A percentile compares a stretch with the other conserved stretches of the same genome.
phyloP scores from a whole-genome alignment of 2,113 vertebrate species.

The Callorhinus ursinus region DNA sequence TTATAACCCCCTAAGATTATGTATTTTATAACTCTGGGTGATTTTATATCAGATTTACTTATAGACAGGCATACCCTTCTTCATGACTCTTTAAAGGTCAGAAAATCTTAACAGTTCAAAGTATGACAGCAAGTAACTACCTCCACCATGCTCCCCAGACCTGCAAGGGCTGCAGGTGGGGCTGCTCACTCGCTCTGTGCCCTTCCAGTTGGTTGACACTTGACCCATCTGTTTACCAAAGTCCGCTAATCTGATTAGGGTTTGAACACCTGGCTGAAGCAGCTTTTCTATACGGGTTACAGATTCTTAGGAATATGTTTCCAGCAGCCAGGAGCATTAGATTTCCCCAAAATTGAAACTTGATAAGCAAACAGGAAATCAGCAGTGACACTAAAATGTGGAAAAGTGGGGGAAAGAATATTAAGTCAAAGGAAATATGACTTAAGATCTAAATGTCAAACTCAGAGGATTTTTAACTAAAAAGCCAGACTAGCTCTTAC shows the following conservation, averaged over 20 bases:
- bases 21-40: not conserved
- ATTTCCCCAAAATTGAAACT: conserved; percentile 36
- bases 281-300: conserved; percentile 11
- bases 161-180: not conserved
- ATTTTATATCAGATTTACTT: not conserved
- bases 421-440: conserved; percentile 29
- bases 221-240: conserved; percentile 58
- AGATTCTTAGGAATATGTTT: conserved; percentile 15
- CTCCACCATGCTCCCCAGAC: not conserved
- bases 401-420: not conserved
- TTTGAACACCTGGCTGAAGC: conserved; percentile 64
- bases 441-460: not conserved
- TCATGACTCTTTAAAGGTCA: not conserved
- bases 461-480: not conserved
- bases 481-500: not conserved
- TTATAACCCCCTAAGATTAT: not conserved
- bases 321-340: not conserved
- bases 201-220: conserved; percentile 24
- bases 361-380: conserved; percentile 53
- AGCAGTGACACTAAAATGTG: conserved; percentile 48
- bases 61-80: not conserved
- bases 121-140: not conserved
- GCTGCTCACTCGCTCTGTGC: not conserved
- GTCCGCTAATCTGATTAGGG: conserved; percentile 72
- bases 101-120: conserved; percentile 27